phyloP scores from a whole-genome alignment of 2,797 vertebrate species.

The Coilia nasus region DNA sequence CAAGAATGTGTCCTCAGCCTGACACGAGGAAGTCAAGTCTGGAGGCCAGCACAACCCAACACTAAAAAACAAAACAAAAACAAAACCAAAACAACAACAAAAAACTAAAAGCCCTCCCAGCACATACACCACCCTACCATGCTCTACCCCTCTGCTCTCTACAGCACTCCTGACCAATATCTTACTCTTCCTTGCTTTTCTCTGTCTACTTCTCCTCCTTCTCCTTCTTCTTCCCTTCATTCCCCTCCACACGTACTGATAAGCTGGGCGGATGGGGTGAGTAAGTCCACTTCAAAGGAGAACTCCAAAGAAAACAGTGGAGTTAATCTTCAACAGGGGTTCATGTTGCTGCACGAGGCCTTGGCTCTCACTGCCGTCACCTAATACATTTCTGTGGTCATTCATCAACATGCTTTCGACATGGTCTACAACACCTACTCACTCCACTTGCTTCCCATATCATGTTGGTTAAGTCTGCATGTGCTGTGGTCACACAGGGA shows the following conservation, averaged over 20 bases:
- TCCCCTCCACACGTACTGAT: slow-evolving; percentile 69
- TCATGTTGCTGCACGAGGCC: slow-evolving; percentile 57
- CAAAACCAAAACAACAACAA: neutral
- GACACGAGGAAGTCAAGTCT: neutral
- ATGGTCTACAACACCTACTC: neutral
- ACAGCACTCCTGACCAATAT: neutral
- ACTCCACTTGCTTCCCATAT: neutral
- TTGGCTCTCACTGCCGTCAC: slow-evolving; percentile 51
- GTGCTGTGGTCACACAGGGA: neutral
- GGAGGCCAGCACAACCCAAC: neutral
- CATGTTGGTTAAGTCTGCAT: neutral
- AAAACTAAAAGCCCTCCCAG: neutral
- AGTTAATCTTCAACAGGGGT: slow-evolving; percentile 73
- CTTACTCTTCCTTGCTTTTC: neutral
- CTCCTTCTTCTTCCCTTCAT: slow-evolving; percentile 71
- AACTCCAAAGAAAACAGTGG: slow-evolving; percentile 63
- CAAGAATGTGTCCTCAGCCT: slow-evolving; percentile 4
- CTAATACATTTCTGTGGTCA: slow-evolving; percentile 35
- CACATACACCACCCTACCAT: slow-evolving; percentile 30
- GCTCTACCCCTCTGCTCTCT: neutral
- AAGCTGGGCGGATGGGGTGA: slow-evolving; percentile 30
- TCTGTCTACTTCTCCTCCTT: slow-evolving; percentile 29
- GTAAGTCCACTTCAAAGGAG: slow-evolving; percentile 74
- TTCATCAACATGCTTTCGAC: slow-evolving; percentile 9
- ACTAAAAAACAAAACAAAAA: neutral